A percentile compares a stretch with the other conserved stretches of the same genome.
These are phyloP conservation scores for Clusia tigrina DNA, from an alignment of 2,888 invertebrate species.

Conservation along the genomic window DNA sequence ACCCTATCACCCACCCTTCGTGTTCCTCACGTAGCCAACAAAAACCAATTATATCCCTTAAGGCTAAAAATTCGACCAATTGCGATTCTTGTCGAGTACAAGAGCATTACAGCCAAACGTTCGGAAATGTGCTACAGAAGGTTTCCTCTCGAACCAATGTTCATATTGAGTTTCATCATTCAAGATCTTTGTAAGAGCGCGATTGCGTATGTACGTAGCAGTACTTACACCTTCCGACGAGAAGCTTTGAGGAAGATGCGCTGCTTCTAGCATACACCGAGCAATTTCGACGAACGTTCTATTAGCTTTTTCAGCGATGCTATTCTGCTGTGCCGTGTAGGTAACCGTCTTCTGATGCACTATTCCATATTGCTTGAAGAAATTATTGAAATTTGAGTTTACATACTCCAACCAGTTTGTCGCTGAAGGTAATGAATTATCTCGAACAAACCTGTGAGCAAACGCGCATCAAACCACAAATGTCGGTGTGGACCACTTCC, in stretches of 20 bases:
- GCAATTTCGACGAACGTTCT: slow-evolving; percentile 38
- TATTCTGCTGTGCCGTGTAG: slow-evolving; percentile 38
- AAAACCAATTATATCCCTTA: too few relatives aligned
- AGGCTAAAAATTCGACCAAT: slow-evolving; percentile 29
- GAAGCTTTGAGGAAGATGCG: slow-evolving; percentile 29
- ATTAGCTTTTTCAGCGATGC: slow-evolving; percentile 38
- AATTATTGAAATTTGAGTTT: slow-evolving; percentile 28
- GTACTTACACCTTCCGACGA: slow-evolving; percentile 38
- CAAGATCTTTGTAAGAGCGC: slow-evolving; percentile 30
- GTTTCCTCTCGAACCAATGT: slow-evolving; percentile 31
- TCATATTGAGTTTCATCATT: slow-evolving; percentile 33
- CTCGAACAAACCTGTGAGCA: too few relatives aligned
- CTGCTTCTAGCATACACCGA: slow-evolving; percentile 31
- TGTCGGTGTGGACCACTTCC: too few relatives aligned
- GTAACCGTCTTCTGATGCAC: slow-evolving; percentile 32
- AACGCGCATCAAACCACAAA: too few relatives aligned
- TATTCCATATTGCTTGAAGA: slow-evolving; percentile 31
- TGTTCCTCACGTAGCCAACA: too few relatives aligned
- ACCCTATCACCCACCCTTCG: too few relatives aligned
- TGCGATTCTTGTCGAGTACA: slow-evolving; percentile 25
- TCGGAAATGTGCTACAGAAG: slow-evolving; percentile 32
- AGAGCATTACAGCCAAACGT: slow-evolving; percentile 34
- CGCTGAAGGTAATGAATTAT: too few relatives aligned
- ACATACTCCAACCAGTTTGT: too few relatives aligned
- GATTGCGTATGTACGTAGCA: slow-evolving; percentile 36